These are phyloP conservation scores for Syngnathus typhle DNA, from an alignment of 2,113 vertebrate genomes.

Conservation along the genomic window DNA sequence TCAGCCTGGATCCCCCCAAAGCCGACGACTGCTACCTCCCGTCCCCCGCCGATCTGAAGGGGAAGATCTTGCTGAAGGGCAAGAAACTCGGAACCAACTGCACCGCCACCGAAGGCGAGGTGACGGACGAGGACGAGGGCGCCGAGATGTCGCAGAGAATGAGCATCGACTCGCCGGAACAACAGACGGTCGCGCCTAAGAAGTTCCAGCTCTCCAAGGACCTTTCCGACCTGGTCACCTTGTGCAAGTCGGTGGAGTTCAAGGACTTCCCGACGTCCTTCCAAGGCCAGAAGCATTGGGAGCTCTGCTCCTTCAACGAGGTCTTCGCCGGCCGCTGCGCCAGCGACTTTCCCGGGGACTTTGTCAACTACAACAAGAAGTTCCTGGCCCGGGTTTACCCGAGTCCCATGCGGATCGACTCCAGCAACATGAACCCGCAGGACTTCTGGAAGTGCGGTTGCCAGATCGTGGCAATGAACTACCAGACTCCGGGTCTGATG, in stretches of 20 bases:
- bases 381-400: constrained; percentile 90
- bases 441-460: constrained; percentile 99
- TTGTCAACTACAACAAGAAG: constrained; percentile 97
- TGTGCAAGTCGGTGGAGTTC: constrained; percentile 94
- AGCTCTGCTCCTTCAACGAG: constrained; percentile 95
- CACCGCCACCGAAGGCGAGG: constrained; percentile 84
- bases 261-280: constrained; percentile 90
- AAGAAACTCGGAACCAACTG: constrained; percentile 85
- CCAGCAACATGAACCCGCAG: constrained; percentile 98
- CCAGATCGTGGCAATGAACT: constrained; percentile 98
- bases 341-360: constrained; percentile 90
- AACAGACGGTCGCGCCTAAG: constrained; percentile 73
- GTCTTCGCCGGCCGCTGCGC: constrained; percentile 88
- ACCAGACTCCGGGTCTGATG: constrained; percentile 94
- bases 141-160: constrained; percentile 90
- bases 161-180: constrained; percentile 78
- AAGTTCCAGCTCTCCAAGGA: constrained; percentile 92
- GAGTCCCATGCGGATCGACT: constrained; percentile 96
- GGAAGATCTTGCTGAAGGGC: constrained; percentile 89
- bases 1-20: constrained; percentile 78
- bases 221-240: constrained; percentile 88
- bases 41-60: constrained; percentile 82
- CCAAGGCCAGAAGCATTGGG: constrained; percentile 94
- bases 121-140: constrained; percentile 95
- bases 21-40: constrained; percentile 86